phyloP scores from a whole-genome alignment of 2,113 vertebrate species.

The Columbina picui region DNA sequence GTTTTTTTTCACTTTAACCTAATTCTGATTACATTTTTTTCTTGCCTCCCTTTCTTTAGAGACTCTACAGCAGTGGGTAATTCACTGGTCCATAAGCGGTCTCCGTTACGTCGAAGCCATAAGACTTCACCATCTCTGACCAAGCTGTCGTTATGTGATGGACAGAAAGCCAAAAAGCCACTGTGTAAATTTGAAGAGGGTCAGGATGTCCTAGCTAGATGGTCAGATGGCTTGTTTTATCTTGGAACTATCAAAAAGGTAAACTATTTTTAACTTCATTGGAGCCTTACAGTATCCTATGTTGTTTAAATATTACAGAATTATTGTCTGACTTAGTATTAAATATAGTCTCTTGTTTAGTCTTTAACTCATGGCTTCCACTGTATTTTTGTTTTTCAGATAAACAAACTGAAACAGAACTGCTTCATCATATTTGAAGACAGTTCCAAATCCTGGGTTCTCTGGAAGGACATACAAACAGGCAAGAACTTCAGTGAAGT shows the following conservation, averaged over 20 bases:
- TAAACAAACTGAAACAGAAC: constrained; percentile 93
- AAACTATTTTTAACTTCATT: constrained; percentile 14
- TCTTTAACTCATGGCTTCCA: constrained; percentile 16
- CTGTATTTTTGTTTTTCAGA: constrained; percentile 78
- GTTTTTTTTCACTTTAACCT: not conserved
- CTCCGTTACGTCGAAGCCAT: constrained; percentile 84
- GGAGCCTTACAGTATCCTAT: not conserved
- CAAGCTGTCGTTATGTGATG: constrained; percentile 84
- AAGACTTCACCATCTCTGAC: constrained; percentile 85
- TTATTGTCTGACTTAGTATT: not conserved
- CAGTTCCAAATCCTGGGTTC: constrained; percentile 97
- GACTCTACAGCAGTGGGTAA: constrained; percentile 92
- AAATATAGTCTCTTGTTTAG: not conserved
- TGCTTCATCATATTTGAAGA: constrained; percentile 99
- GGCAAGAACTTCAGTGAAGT: constrained; percentile 77
- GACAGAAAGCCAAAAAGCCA: constrained; percentile 87
- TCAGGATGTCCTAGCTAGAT: constrained; percentile 98
- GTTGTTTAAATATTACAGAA: not conserved
- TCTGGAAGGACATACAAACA: constrained; percentile 99
- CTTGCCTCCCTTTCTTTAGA: constrained; percentile 71
- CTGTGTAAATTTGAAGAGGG: constrained; percentile 94
- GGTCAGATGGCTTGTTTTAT: constrained; percentile 99
- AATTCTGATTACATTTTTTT: not conserved
- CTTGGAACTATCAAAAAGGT: constrained; percentile 98
- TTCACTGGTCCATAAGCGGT: constrained; percentile 91